A percentile compares a stretch with the other conserved stretches of the same genome.
phyloP scores from a whole-genome alignment of 2,797 vertebrate genomes.

The Spondyliosoma cantharus region DNA sequence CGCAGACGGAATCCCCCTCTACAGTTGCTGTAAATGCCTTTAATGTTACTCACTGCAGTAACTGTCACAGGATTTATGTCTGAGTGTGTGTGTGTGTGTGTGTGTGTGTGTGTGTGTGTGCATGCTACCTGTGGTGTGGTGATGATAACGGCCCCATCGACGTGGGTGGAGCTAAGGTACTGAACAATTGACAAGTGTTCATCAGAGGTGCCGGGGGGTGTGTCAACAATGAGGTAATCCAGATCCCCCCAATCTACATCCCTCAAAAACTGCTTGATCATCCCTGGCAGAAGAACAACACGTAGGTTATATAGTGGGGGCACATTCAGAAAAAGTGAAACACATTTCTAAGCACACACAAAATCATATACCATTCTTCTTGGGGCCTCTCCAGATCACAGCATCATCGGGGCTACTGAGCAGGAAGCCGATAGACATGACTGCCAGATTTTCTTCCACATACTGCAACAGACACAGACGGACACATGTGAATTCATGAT shows the following conservation, averaged over 20 bases:
- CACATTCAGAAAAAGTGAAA: neutral
- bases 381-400: constrained; percentile 98
- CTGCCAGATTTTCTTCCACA: constrained; percentile 94
- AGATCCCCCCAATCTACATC: constrained; percentile 97
- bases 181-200: constrained; percentile 94
- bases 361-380: constrained; percentile 90
- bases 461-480: constrained; percentile 84
- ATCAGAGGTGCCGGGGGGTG: constrained; percentile 94
- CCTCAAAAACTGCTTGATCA: constrained; percentile 98
- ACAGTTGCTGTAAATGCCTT: neutral
- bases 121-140: constrained; percentile 95
- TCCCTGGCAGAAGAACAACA: constrained; percentile 80
- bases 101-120: neutral
- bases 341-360: neutral
- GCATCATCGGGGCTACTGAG: constrained; percentile 95
- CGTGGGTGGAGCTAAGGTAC: constrained; percentile 86
- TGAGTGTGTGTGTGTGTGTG: neutral
- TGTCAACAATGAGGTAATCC: constrained; percentile 94
- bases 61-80: neutral
- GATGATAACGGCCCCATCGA: constrained; percentile 92
- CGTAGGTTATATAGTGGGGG: neutral
- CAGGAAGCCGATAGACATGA: constrained; percentile 98
- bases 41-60: neutral
- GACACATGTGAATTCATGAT: neutral
- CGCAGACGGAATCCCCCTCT: neutral